Evolutionary conservation across 2,113 vertebrate species (phyloP).

Genomic region (Anguilla japonica): DNA sequence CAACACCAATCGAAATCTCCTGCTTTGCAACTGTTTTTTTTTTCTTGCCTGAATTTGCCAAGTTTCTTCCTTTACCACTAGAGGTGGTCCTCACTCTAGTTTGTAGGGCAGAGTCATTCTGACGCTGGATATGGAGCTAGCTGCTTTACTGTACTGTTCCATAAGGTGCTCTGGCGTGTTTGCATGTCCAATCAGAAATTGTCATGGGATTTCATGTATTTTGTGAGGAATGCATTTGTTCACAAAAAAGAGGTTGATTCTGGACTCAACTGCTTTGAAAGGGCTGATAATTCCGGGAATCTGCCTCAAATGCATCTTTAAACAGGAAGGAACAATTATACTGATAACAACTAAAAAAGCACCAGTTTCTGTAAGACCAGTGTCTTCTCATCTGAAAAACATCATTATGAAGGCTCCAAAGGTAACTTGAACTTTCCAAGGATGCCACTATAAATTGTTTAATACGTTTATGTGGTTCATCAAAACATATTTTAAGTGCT

Average conservation of each 20-base stretch:
- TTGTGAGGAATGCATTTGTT: slow-evolving; percentile 32
- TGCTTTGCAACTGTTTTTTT: background rate
- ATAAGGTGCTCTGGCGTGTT: background rate
- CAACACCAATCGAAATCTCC: background rate
- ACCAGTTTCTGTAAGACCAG: slow-evolving; percentile 48
- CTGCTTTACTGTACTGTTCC: background rate
- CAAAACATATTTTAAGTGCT: too few relatives aligned
- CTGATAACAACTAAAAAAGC: slow-evolving; percentile 43
- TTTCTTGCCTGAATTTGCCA: background rate
- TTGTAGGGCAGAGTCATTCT: background rate
- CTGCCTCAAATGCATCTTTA: slow-evolving; percentile 54
- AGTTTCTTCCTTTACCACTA: slow-evolving; percentile 37
- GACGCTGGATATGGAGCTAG: background rate
- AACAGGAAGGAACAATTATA: slow-evolving; percentile 68
- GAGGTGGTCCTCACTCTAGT: slow-evolving; percentile 37
- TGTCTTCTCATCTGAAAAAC: slow-evolving; percentile 29
- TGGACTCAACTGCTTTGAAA: slow-evolving; percentile 39
- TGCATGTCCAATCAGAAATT: slow-evolving; percentile 23
- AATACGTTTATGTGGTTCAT: background rate
- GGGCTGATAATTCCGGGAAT: slow-evolving; percentile 40
- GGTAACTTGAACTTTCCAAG: background rate
- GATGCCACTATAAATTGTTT: background rate
- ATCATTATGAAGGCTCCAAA: background rate
- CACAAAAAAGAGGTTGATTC: slow-evolving; percentile 31
- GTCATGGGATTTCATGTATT: slow-evolving; percentile 16